These are phyloP conservation scores for Poicephalus meyeri DNA, from an alignment of 2,113 vertebrate species.

Conservation along the genomic window DNA sequence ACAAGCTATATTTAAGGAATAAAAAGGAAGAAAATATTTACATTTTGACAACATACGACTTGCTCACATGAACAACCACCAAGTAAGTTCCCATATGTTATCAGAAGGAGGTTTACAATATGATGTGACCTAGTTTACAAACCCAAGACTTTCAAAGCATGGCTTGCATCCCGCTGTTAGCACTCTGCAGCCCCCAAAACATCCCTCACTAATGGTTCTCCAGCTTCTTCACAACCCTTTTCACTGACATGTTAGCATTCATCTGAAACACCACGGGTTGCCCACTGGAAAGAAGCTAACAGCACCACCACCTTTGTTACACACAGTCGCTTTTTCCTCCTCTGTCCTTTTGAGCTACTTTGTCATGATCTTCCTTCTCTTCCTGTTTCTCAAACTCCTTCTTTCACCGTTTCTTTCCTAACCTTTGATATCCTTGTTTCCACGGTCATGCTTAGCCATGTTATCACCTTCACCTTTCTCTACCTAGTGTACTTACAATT, in stretches of 20 bases:
- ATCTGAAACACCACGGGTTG: conserved; percentile 16
- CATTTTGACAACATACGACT: conserved; percentile 45
- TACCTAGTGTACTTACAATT: not conserved
- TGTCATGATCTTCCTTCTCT: not conserved
- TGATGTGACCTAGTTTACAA: not conserved
- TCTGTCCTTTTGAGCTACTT: not conserved
- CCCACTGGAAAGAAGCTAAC: conserved; percentile 1
- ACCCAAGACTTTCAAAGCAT: conserved; percentile 11
- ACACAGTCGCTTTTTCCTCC: not conserved
- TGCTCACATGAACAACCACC: not conserved
- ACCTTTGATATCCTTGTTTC: not conserved
- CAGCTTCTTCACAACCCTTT: conserved; percentile 25
- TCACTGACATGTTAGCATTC: conserved; percentile 22
- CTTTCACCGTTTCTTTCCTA: not conserved
- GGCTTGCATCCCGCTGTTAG: not conserved
- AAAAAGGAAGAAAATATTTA: conserved; percentile 43
- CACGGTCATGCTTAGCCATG: not conserved
- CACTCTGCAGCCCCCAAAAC: not conserved
- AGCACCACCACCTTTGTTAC: not conserved
- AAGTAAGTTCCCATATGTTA: conserved; percentile 39
- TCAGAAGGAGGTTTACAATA: conserved; percentile 12
- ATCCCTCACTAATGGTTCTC: not conserved
- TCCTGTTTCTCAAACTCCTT: not conserved
- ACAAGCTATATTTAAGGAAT: conserved; percentile 33
- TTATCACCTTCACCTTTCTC: not conserved